A percentile compares a stretch with the other conserved stretches of the same genome.
phyloP scores from a whole-genome alignment of 1,140 invertebrate species.

The Drosophila navojoa region DNA sequence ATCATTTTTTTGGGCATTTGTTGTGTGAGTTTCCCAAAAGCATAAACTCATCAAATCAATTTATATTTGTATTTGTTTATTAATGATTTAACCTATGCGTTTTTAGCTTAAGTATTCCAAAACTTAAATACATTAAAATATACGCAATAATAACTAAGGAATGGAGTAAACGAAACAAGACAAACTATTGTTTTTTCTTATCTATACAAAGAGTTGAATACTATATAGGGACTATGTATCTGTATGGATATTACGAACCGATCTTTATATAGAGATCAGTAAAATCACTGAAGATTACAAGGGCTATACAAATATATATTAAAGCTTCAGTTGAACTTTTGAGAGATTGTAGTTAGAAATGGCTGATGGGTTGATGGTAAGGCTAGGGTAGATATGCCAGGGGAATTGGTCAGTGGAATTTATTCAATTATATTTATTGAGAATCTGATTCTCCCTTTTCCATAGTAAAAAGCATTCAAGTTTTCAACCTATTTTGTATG shows the following conservation, averaged over 20 bases:
- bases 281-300: too few relatives aligned
- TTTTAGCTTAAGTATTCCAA: slow-evolving; percentile 60
- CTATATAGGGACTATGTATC: neutral
- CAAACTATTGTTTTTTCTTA: neutral
- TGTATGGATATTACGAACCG: too few relatives aligned
- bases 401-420: too few relatives aligned
- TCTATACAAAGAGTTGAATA: neutral
- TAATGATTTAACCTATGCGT: slow-evolving; percentile 51
- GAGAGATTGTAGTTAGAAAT: too few relatives aligned
- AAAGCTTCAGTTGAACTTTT: too few relatives aligned
- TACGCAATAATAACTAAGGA: slow-evolving; percentile 45
- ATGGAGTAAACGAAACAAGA: neutral
- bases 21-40: slow-evolving; percentile 37
- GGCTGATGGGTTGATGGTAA: too few relatives aligned
- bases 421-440: too few relatives aligned
- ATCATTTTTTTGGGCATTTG: slow-evolving; percentile 41
- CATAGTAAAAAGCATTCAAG: too few relatives aligned
- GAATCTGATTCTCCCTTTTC: too few relatives aligned
- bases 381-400: too few relatives aligned
- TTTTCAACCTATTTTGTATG: slow-evolving; percentile 66
- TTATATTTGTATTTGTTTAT: slow-evolving; percentile 46
- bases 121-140: slow-evolving; percentile 45
- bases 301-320: too few relatives aligned
- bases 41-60: slow-evolving; percentile 20
- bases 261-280: too few relatives aligned